Evolutionary conservation across 2,888 invertebrate genomes (phyloP), one percentile per base, ranked within the genome.

Genomic region (Thereva nobilitata): DNA sequence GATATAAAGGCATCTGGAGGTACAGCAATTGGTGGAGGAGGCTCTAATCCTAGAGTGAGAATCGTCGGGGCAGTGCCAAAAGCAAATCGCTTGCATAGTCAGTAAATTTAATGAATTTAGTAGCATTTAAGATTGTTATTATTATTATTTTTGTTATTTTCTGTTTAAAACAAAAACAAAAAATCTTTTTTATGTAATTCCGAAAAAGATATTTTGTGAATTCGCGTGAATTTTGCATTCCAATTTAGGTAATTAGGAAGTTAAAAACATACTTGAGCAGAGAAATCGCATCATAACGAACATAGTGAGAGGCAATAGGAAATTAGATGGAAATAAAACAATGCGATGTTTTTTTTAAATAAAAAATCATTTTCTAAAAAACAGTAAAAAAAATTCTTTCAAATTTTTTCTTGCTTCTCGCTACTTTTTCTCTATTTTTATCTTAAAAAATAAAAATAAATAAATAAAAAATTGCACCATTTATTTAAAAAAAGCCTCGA

Each of bases 1-100:
- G 84, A 85, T 73, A 83, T 83, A 50, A 81, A 80, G 71, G 72
- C 75, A 52, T 68, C 71, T 53, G 74, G 73, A 42, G 76, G 74
- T 68, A 78, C 74, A 12, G 74, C 72, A 69, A 80, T 49, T 56
- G 49, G 47, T 44, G 50, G 55, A 8, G 67, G 23, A 50, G 68
- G 67, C 64, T 69, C 73, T 59, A 73, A 71, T 70, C 71, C 72
- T 64, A 85, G 89, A 74, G 92, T 91, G 66, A 86, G 93, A 73
- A 92, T 93, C 72, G 91, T 93, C 64, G 92, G 91, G 67, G 89
- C 92, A 69, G 86, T 92, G 77, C 92, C 93, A 72, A 93, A 93
- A 82, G 75, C 85, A 66, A 78, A 78, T 73, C 77, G 80, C 72
- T 74, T 80, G 72, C 79, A 80, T 74, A 73, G 73, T 73, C 73